Evolutionary conservation across 2,888 invertebrate genomes (phyloP), one percentile per base, ranked within the genome.

Genomic region (Ophion obscuratus): DNA sequence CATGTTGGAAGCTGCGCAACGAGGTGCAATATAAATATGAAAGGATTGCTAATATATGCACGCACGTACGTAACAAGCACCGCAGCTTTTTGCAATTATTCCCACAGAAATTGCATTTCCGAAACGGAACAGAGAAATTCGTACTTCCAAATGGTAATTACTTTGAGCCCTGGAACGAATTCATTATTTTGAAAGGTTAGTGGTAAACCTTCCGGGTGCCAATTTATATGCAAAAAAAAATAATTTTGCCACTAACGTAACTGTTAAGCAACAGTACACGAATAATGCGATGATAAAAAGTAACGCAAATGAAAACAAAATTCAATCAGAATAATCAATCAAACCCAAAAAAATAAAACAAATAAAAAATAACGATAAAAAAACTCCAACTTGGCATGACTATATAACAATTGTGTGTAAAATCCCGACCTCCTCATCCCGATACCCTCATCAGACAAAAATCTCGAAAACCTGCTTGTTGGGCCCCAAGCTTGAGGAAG

Each of bases 21-120:
- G 89, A 88, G 88, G 68, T 62, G 75, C 76, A 80, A 89, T 90
- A 62, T 47, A 9, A 62, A 75, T 61, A 14, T 7, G 36, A 73
- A 61, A 61, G 47, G 6, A 57, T n/a, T 2, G 17, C n/a, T 44
- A 17, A 40, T 66, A 66, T 31, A 31, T 27, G 64, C 27, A 24
- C 20, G 24, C 20, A 61, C 61, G 20, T 61, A 61, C 20, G 24
- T 61, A 61, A 61, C 24, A 61, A 61, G 27, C 64, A 31, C 61
- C 5, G 14, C 14, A 53, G 53, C 17, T 53, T 64, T 64, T 64
- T 64, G 31, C 64, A 27, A 64, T 14, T 64, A 14, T 64, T 11
- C 64, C 27, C 11, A 31, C 27, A 64, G 64, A 31, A 64, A 64
- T 64, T 27, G 27, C 36, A 40, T 66, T n/a, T 61, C 20, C 20